Evolutionary conservation across 2,888 invertebrate species (phyloP), one percentile per base, ranked within the genome.

Genomic region (Drosophila pseudotalamancana): DNA sequence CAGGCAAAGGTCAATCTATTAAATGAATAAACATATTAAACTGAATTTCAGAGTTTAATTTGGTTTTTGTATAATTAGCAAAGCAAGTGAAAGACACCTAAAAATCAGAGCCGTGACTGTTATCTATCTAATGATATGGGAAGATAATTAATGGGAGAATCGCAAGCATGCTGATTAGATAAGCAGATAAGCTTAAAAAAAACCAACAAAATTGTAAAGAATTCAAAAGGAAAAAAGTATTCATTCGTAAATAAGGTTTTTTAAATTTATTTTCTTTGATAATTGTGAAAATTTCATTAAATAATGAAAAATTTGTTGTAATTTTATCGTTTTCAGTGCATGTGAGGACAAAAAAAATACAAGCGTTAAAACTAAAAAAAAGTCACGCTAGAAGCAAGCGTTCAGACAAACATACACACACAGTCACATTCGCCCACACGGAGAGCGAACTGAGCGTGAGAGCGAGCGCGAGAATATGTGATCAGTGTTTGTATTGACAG

Each of bases 331-430:
- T 69, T 78, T 49, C 63, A 84, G 86, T 79, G 63, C 77, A 80
- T 77, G 72, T 80, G 75, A 80, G 83, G 83, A 70, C 74, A 70
- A 70, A 80, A 69, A 46, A 6, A 64, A 37, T 60, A 48, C 1
- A 18, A 65, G 46, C 35, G 63, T 55, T 53, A 42, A 34, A 50
- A 31, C 50, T 21, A 34, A 72, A 61, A 37, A 31, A 51, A 55
- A 67, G 27, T 42, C 37, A 42, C 42, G 35, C 32, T 43, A 54
- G n/a, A 64, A 37, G 12, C 27, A 19, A 27, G n/a, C 16, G 16
- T 16, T 5, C 8, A 8, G 12, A n/a, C 34, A 16, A n/a, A 40
- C 43, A 46, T 11, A 40, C 29, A 35, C 39, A 25, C 29, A 56
- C 25, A 51, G 42, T 43, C 25, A 32, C 27, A 48, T 16, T 2